Evolutionary conservation across 2,113 vertebrate genomes (phyloP).

Genomic region (Pelmatolapia mariae): DNA sequence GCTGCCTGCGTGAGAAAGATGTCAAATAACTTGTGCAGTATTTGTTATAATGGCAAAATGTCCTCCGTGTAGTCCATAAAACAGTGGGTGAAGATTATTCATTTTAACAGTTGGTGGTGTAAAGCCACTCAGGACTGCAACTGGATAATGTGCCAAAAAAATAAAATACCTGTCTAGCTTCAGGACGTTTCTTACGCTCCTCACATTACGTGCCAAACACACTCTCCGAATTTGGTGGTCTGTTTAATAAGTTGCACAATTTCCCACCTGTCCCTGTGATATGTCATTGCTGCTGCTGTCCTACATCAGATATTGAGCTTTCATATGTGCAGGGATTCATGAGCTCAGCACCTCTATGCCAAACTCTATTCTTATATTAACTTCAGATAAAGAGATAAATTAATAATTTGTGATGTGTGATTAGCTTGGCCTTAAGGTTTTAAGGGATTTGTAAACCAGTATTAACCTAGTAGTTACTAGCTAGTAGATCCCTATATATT

Average conservation of each 20-base stretch:
- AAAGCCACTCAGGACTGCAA: neutral
- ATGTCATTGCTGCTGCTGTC: neutral
- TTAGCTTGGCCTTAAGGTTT: fast-evolving
- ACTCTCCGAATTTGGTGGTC: neutral
- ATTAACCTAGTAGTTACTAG: neutral
- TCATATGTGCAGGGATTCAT: neutral
- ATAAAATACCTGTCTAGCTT: neutral
- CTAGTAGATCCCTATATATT: neutral
- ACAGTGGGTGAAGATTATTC: neutral
- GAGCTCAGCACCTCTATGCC: neutral
- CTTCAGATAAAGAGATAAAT: neutral
- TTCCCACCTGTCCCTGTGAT: neutral
- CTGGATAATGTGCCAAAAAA: neutral
- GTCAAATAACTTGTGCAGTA: neutral
- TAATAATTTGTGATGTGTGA: neutral
- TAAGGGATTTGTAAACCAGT: neutral
- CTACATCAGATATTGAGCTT: neutral
- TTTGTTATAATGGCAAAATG: neutral
- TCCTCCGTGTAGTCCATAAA: neutral
- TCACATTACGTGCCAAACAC: neutral
- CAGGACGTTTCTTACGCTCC: neutral
- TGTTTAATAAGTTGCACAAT: neutral
- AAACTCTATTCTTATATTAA: neutral
- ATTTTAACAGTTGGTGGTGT: neutral
- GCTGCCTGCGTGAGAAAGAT: neutral